Evolutionary conservation across 2,797 vertebrate species (phyloP).

Genomic region (Bovichtus diacanthus): DNA sequence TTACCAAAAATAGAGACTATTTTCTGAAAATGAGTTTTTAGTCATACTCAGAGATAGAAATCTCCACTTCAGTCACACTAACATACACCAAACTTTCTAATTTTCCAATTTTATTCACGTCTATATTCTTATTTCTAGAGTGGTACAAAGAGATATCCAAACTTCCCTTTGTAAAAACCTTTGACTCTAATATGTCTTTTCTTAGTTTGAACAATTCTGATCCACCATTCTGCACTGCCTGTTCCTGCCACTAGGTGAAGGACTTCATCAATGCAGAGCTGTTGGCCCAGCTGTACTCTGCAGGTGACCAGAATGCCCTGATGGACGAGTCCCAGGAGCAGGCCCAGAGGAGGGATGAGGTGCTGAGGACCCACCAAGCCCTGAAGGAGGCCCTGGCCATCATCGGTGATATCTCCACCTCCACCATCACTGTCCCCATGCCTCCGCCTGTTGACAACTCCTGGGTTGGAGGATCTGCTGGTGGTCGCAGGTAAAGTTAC

Average conservation of each 20-base stretch:
- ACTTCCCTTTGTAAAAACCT: no score
- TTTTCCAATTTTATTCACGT: no score
- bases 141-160: no score
- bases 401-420: constrained; percentile 93
- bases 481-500: constrained; percentile 86
- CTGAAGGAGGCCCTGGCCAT: constrained; percentile 93
- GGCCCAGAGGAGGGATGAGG: constrained; percentile 92
- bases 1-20: no score
- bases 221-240: constrained; percentile 1
- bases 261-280: constrained; percentile 97
- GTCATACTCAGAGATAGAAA: no score
- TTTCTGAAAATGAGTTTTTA: no score
- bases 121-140: no score
- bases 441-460: constrained; percentile 94
- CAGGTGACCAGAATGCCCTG: constrained; percentile 93
- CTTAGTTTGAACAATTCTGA: not conserved
- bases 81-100: no score
- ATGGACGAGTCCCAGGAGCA: constrained; percentile 98
- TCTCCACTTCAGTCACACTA: no score
- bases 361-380: constrained; percentile 92
- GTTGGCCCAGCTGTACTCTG: constrained; percentile 94
- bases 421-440: constrained; percentile 90
- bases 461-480: constrained; percentile 86
- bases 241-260: constrained; percentile 87
- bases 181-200: no score